These are phyloP conservation scores for Gallinago solitaria DNA, from an alignment of 2,797 vertebrate genomes.

Conservation along the genomic window DNA sequence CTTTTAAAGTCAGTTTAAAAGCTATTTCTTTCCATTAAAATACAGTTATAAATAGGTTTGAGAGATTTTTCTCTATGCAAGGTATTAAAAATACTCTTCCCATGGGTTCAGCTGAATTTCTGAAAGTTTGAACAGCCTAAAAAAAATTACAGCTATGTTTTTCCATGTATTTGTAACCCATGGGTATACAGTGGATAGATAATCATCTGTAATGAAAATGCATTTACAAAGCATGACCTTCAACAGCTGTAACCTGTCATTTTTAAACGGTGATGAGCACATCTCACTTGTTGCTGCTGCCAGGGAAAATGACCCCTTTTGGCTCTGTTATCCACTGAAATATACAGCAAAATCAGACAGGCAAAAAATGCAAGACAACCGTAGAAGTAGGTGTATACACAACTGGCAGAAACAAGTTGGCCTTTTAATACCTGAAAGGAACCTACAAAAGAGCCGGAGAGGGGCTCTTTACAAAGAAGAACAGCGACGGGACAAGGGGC, in stretches of 20 bases:
- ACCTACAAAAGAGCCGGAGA: too few species aligned
- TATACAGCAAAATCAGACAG: neutral
- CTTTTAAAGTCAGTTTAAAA: constrained; percentile 34
- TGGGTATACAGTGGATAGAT: constrained; percentile 12
- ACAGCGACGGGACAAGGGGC: too few species aligned
- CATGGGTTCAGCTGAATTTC: constrained; percentile 23
- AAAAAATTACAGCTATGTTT: constrained; percentile 38
- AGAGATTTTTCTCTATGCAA: constrained; percentile 20
- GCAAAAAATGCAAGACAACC: neutral
- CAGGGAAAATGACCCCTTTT: neutral
- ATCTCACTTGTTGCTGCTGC: neutral
- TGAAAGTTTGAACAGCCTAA: neutral
- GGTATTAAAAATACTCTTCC: constrained; percentile 61
- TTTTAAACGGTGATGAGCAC: neutral
- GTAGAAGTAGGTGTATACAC: rapidly evolving
- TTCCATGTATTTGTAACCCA: constrained; percentile 16
- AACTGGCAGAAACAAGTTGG: neutral
- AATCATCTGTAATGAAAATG: constrained; percentile 30
- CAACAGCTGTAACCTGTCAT: neutral
- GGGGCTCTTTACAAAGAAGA: too few species aligned
- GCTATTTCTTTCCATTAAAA: constrained; percentile 31
- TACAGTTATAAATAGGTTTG: constrained; percentile 56
- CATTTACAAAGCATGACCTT: constrained; percentile 2
- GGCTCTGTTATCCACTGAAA: neutral
- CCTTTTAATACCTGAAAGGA: too few species aligned